Base-by-base conservation (phyloP, 2,888 invertebrate genomes). In the Drosophila hamatofila region DNA sequence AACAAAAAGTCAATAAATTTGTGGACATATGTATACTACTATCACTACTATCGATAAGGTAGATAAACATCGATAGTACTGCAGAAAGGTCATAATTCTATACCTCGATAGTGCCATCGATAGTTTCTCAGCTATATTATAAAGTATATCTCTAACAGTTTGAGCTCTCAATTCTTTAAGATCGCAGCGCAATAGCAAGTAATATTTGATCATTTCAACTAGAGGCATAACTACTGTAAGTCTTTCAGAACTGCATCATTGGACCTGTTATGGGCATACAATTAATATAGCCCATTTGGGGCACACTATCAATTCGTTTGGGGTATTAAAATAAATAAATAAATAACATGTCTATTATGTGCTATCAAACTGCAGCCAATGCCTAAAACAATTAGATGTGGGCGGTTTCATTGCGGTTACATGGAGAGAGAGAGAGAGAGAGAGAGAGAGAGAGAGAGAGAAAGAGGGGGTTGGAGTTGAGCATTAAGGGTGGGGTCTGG, bases 311-410 rank as follows among this genome's bases (percentile, higher is more conserved):
- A 54, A 7, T 39, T 33, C 51, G 35, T 52, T 35, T 23, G 33
- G 51, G 51, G 51, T 23, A 52, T 52, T 52, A 56, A 56, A 46
- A 49, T 57, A 70, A 62, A 62, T 65, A 52, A 56, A 66, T 81
- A 77, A 72, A 78, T 60, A 78, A 66, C 65, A 69, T 75, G 75
- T 82, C 72, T 84, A 89, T 88, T 88, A 89, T 87, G 74, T 87
- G 85, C 64, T 83, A 83, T 83, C 84, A 54, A 78, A 87, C 42
- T 74, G 78, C 71, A 42, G 68, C 58, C 65, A 60, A 52, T 60
- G 82, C 62, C 65, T 55, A 73, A 78, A 81, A 78, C 74, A 81
- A 81, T 78, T 81, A 78, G 25, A 51, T 63, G 64, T 69, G 62
- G 56, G 41, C 23, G 57, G 33, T 33, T 21, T 52, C 52, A 37